Base-by-base conservation (phyloP, 2,797 vertebrate species). In the Antrozous pallidus region DNA sequence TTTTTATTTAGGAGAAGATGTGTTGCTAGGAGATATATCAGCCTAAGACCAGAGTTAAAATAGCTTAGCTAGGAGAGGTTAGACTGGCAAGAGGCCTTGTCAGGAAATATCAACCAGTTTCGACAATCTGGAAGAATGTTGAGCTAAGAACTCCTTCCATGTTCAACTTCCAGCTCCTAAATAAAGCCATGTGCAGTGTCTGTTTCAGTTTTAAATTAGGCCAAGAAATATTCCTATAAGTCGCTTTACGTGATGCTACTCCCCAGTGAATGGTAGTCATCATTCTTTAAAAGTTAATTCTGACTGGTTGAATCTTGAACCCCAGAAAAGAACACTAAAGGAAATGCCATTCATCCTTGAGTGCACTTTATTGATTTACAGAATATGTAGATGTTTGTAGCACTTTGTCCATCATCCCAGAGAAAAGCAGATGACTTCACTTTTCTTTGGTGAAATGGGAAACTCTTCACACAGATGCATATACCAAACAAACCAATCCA, bases 71-170 rank as follows among this genome's bases (percentile, higher is more conserved):
- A 81, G 33, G 88, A 94, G 90, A 94, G 87, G 74, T 95, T 85
- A 93, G 81, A 75, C 33, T 93, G 91, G 71, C 89, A 94, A 90
- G 63, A 93, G 67, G 45, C 45, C 80, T 84, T 93, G 89, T 90
- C 84, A 91, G 89, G 91, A 95, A 94, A 86, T 75, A 97, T 79
- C 86, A 95, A 89, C 89, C 38, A 61, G 56, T 75, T 94, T 93
- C 69, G 36, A 77, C 51, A 67, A 87, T 88, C 74, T 82, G 74
- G 85, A 86, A 90, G 56, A 92, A 91, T 79, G 18, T n/a, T 77
- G 90, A 93, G 69, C 54, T 93, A 67, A 88, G 91, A 97, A 93
- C 73, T n/a, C 8, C n/a, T 69, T 90, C 58, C 80, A 75, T 90
- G 93, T 90, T 90, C 88, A 92, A 20, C 54, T 49, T 75, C 8